Percentiles rank a stretch among this genome's conserved stretches.
phyloP scores from a whole-genome alignment of 2,113 vertebrate species.

The Anhinga rufa region DNA sequence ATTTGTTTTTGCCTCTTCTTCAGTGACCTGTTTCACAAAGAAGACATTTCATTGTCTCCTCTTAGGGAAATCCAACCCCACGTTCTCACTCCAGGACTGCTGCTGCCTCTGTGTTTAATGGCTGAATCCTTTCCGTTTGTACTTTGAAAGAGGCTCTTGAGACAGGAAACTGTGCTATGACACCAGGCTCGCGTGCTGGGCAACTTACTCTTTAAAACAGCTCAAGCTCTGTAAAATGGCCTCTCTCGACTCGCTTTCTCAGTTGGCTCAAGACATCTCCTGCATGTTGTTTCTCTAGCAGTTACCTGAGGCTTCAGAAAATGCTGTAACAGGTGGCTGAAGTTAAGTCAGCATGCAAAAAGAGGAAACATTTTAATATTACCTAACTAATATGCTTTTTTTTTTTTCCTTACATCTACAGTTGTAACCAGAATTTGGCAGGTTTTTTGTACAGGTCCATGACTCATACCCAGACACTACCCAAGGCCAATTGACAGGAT shows the following conservation, averaged over 20 bases:
- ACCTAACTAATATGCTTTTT: neutral
- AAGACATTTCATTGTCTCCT: neutral
- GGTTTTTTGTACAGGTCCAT: neutral
- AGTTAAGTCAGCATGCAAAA: neutral
- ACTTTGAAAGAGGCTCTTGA: neutral
- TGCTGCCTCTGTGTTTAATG: neutral
- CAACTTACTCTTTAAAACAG: neutral
- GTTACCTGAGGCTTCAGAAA: conserved; percentile 1
- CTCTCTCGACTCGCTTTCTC: neutral
- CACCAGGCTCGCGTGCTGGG: neutral
- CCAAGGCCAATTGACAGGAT: neutral
- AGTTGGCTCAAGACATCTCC: neutral
- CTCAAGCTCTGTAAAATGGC: neutral
- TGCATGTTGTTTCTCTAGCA: neutral
- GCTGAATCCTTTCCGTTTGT: neutral
- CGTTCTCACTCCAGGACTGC: neutral
- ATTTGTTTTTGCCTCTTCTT: neutral
- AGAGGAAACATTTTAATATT: neutral
- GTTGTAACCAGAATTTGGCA: neutral
- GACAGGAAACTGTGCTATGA: conserved; percentile 2
- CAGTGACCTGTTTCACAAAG: neutral
- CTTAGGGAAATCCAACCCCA: neutral
- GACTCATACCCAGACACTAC: neutral
- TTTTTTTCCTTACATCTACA: neutral
- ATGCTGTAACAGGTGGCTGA: neutral